Evolutionary conservation across 2,797 vertebrate species (phyloP), one percentile per base, ranked within the genome.

Genomic region (Tolypeutes matacus): DNA sequence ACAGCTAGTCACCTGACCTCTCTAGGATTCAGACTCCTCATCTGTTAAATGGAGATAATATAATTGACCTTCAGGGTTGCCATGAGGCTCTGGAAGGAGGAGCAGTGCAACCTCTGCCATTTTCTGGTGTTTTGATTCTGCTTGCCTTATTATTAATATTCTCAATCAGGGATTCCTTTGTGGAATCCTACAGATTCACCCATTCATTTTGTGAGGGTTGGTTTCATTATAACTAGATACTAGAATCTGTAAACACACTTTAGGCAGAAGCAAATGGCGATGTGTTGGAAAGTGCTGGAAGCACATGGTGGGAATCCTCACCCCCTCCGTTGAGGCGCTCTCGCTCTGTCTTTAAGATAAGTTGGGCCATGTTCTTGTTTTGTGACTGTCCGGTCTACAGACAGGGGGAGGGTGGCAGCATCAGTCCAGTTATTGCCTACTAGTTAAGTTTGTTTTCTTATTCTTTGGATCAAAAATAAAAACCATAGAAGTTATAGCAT

Each of bases 241-340:
- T 67, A 73, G 78, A 77, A 53, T 88, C 81, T 89, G 53, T 76
- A 83, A 89, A 92, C 23, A 80, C n/a, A 46, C 17, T 90, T 92
- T 70, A 86, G 70, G 51, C 49, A 73, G 64, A 76, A 75, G 85
- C 82, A 82, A 77, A 92, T 9, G 13, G 58, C 1, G 34, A 73
- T 56, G n/a, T 91, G 78, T 64, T 80, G 53, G 51, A 53, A 91
- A 84, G 93, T 88, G 34, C 85, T 56, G 34, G 83, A 95, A 94
- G 53, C 29, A n/a, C 90, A 67, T 62, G 58, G 85, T 1, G 18
- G 67, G 34, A 18, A n/a, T 91, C 89, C 69, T 65, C 60, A 13
- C 42, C 27, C 20, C 42, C 42, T 95, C 65, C 75, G 6, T 0
- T 36, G 60, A 94, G 64, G 34, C 82, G 85, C 80, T 93, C 56